phyloP scores from a whole-genome alignment of 2,113 vertebrate genomes.

The Seriola aureovittata region DNA sequence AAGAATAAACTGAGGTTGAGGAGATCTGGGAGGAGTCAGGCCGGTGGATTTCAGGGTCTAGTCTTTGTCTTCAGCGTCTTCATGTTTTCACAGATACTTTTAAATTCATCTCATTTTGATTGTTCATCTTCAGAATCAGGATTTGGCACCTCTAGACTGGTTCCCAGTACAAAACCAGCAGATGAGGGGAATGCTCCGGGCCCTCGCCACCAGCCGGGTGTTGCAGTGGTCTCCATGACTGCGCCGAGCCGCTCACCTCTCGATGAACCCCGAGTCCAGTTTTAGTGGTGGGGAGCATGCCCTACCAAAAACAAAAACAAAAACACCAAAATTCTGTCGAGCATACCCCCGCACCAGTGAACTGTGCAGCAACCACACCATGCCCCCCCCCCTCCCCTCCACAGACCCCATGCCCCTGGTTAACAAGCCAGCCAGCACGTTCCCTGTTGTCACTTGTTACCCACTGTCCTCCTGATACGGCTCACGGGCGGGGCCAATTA shows the following conservation, averaged over 20 bases:
- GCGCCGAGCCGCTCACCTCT: conserved; percentile 79
- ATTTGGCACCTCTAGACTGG: not conserved
- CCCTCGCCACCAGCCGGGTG: conserved; percentile 18
- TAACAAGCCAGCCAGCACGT: conserved; percentile 81
- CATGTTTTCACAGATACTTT: not conserved
- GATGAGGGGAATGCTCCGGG: not conserved
- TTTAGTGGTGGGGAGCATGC: conserved; percentile 55
- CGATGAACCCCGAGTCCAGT: conserved; percentile 78
- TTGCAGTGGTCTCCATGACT: conserved; percentile 60
- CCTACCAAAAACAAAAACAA: conserved; percentile 70
- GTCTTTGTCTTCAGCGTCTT: not conserved
- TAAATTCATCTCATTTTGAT: not conserved
- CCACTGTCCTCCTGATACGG: conserved; percentile 69
- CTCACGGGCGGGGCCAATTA: conserved; percentile 78
- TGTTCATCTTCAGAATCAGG: not conserved
- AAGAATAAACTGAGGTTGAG: too few relatives aligned
- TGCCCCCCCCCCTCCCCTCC: too few relatives aligned
- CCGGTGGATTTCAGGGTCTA: not conserved
- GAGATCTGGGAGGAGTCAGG: too few relatives aligned
- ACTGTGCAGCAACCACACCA: conserved; percentile 72
- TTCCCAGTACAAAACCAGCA: conserved; percentile 12
- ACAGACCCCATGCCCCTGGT: conserved; percentile 72
- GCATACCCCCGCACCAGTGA: conserved; percentile 78
- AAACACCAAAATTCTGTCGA: conserved; percentile 57
- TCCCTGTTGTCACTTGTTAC: conserved; percentile 79